Evolutionary conservation across 2,888 invertebrate species (phyloP), one percentile per base, ranked within the genome.

Genomic region (Rhagophthalmus giganteus): DNA sequence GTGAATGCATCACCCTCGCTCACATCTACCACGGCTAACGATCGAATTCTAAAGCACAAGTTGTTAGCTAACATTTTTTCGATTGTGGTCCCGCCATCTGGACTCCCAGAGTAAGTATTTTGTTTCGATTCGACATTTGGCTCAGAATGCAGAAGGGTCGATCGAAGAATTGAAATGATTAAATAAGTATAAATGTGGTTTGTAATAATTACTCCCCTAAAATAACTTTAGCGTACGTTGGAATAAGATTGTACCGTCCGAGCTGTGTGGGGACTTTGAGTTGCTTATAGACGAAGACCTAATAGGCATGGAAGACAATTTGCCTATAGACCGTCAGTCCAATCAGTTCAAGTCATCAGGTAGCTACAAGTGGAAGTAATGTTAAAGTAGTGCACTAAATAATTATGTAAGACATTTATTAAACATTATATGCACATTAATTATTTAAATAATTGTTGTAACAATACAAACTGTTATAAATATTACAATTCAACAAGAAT

Each of bases 1-100:
- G 92, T 93, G n/a, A 96, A 96, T 70, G 94, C 96, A 1, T 96
- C 95, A 0, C 96, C 96, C 0, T 94, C 96, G 0, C 74, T 96
- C 54, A 91, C 94, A 1, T 92, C 95, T 0, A 97, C 96, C 0
- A 97, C 96, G 0, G 90, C 90, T 0, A 94, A 93, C 67, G 96
- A 97, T 74, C 80, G 95, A 60, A 94, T 94, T 67, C 79, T 96
- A 64, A 96, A 97, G 71, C 90, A 94, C 68, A 94, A 94, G 76
- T 78, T 97, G 33, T 89, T 96, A 59, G 94, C 94, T 70, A 94
- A 95, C 72, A 90, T 95, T 61, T 79, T 96, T 61, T 90, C 92
- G 4, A 86, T 96, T 26, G 90, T 96, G 1, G 76, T 95, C 14
- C 94, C 95, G 1, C 88, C 92, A 1, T 88, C 88, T 65, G 93